phyloP scores from a whole-genome alignment of 2,113 vertebrate genomes.

The Ictalurus furcatus region DNA sequence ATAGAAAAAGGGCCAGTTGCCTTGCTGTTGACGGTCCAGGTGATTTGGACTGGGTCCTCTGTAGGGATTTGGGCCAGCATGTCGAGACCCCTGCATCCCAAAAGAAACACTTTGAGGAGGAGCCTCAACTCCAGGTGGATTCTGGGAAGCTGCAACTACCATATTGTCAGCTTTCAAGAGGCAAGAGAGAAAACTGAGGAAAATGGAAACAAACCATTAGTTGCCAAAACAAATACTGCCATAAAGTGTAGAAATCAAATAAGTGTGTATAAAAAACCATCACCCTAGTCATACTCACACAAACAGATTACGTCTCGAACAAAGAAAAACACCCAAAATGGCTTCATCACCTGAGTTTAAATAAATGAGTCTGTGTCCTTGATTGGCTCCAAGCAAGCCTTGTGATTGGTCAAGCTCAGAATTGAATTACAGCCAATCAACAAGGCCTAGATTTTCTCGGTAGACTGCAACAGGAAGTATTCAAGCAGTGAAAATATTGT shows the following conservation, averaged over 20 bases:
- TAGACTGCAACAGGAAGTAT: background rate
- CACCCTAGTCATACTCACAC: background rate
- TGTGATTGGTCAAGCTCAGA: constrained; percentile 16
- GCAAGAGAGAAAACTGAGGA: background rate
- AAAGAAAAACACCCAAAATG: background rate
- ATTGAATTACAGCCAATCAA: constrained; percentile 7
- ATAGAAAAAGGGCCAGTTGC: constrained; percentile 72
- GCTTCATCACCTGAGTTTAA: background rate
- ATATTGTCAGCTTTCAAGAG: constrained; percentile 56
- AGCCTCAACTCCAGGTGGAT: constrained; percentile 48
- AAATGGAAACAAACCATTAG: background rate
- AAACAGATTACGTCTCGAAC: background rate
- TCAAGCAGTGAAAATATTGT: background rate
- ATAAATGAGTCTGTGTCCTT: background rate
- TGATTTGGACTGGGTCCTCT: constrained; percentile 56
- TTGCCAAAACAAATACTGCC: background rate
- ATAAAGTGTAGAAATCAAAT: background rate
- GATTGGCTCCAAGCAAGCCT: background rate
- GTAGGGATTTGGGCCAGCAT: background rate
- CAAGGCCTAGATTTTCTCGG: background rate
- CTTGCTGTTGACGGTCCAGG: constrained; percentile 61
- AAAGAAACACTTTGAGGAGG: constrained; percentile 46
- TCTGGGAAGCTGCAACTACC: constrained; percentile 58
- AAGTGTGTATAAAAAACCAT: no score
- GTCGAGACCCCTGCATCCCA: constrained; percentile 37